These are phyloP conservation scores for Thysanoteuthis rhombus DNA, from an alignment of 2,888 invertebrate species.

Conservation along the genomic window DNA sequence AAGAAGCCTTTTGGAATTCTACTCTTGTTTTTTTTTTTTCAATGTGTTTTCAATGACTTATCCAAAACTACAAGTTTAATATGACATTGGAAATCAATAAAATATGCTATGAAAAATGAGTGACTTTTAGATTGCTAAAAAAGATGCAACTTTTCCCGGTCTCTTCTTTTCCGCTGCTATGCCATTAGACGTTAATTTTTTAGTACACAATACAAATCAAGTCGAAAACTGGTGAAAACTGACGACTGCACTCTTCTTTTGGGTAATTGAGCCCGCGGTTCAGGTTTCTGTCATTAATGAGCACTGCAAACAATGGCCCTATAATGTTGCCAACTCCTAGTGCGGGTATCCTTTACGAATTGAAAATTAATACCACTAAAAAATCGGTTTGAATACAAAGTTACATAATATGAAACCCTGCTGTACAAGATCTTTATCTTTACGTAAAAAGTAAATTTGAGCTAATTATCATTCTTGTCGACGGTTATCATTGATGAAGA, in stretches of 20 bases:
- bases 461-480: no score
- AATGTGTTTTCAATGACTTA: background rate
- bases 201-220: background rate
- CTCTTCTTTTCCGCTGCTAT: no score
- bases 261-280: background rate
- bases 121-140: no score
- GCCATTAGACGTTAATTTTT: no score
- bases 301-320: background rate
- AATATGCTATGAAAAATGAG: no score
- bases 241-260: background rate
- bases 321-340: background rate
- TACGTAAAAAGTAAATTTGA: no score
- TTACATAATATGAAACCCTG: background rate
- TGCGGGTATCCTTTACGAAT: background rate
- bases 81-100: no score
- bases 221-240: background rate
- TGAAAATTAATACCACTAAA: background rate
- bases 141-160: no score
- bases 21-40: background rate
- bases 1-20: background rate
- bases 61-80: background rate
- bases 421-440: no score
- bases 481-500: no score
- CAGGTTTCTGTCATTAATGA: background rate
- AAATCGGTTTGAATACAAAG: background rate